Conservation (phyloP, 92 coral and sea anemone species). For the Porites evermanni region DNA sequence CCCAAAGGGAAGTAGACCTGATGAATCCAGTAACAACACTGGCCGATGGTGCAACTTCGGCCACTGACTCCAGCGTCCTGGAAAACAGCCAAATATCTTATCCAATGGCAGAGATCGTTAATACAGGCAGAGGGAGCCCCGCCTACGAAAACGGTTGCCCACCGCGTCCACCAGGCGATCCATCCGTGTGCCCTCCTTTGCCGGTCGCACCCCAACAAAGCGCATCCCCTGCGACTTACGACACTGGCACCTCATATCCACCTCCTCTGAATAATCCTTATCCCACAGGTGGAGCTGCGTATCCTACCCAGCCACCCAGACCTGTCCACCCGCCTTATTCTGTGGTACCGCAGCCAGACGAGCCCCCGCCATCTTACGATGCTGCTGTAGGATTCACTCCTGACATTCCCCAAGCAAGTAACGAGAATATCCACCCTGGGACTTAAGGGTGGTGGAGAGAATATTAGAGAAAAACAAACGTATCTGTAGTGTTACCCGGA, state of each 20-base stretch:
- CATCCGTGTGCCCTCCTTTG: neutral
- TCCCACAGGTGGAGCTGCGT: neutral
- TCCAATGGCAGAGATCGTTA: neutral
- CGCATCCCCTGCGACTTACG: neutral
- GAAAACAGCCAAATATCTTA: neutral
- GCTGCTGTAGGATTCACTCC: neutral
- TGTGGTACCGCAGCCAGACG: neutral
- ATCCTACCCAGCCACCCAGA: neutral
- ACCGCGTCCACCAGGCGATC: neutral
- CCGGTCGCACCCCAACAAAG: conserved; percentile 2
- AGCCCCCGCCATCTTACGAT: conserved; percentile 13
- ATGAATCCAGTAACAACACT: conserved; percentile 68
- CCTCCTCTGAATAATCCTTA: neutral
- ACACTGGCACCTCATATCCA: neutral
- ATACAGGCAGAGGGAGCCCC: conserved; percentile 6
- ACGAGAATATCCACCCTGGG: neutral
- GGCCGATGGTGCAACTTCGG: neutral
- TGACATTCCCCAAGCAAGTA: neutral
- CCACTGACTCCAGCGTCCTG: neutral
- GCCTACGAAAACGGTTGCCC: neutral
- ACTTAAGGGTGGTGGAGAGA: too few relatives aligned
- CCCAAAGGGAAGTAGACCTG: conserved; percentile 66
- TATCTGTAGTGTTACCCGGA: too few relatives aligned
- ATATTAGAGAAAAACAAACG: too few relatives aligned
- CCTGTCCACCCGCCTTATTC: neutral